Percentiles rank a stretch among this genome's conserved stretches.
Conservation (phyloP, 2,888 invertebrate species). For the Melinaea menophilus region DNA sequence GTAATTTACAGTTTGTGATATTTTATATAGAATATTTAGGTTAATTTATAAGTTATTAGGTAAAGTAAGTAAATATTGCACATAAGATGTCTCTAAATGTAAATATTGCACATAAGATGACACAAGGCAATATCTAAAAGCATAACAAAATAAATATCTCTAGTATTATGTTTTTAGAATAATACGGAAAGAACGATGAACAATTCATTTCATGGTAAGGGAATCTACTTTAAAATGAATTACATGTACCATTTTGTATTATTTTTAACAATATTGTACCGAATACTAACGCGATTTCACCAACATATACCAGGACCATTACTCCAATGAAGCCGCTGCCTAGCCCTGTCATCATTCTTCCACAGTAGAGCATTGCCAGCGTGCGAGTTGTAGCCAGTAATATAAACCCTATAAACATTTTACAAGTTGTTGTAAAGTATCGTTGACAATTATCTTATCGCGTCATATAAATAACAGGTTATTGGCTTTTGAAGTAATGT, state of each 20-base stretch:
- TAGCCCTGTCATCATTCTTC: conserved; percentile 37
- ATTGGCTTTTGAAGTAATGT: too few relatives aligned
- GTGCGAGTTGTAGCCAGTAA: conserved; percentile 37
- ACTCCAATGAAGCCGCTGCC: conserved; percentile 36
- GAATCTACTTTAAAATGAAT: too few relatives aligned
- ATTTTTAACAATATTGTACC: not conserved
- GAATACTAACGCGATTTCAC: conserved; percentile 45
- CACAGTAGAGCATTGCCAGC: conserved; percentile 34
- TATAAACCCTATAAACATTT: conserved; percentile 2
- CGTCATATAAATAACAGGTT: conserved; percentile 9
- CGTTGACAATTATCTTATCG: not conserved
- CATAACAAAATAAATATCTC: too few relatives aligned
- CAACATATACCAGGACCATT: conserved; percentile 41
- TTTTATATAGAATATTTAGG: too few relatives aligned
- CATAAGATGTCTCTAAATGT: too few relatives aligned
- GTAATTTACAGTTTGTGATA: not conserved
- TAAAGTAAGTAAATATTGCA: too few relatives aligned
- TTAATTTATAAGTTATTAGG: too few relatives aligned
- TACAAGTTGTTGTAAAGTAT: not conserved
- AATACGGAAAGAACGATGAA: too few relatives aligned
- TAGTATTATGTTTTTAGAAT: too few relatives aligned
- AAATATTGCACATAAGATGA: too few relatives aligned
- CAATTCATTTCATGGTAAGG: too few relatives aligned
- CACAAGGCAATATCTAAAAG: too few relatives aligned
- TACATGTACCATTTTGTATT: not conserved